A percentile compares a stretch with the other conserved stretches of the same genome.
Evolutionary conservation across 2,888 invertebrate species (phyloP).

Genomic region (Noctuana brunneofusca): DNA sequence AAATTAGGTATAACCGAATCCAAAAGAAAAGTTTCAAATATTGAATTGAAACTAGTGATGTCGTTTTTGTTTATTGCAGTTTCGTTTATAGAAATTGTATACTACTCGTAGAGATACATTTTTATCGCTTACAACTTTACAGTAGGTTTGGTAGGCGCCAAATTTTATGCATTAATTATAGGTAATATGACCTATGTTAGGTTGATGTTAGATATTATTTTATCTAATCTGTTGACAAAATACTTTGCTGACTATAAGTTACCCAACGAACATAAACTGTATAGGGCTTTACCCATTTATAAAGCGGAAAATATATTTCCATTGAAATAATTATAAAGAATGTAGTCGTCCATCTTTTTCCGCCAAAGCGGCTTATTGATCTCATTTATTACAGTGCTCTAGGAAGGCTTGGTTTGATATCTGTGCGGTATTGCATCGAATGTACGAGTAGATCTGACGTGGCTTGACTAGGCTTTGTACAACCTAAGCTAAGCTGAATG

Average conservation of each 20-base stretch:
- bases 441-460: slow-evolving; percentile 50
- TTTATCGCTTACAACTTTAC: too few species aligned
- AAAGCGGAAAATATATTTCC: neutral
- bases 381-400: slow-evolving; percentile 62
- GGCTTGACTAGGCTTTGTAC: slow-evolving; percentile 59
- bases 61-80: too few species aligned
- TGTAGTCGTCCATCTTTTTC: neutral
- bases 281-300: neutral
- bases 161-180: too few species aligned
- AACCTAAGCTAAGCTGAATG: slow-evolving; percentile 36
- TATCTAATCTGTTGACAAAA: too few species aligned
- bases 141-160: too few species aligned
- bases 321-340: neutral
- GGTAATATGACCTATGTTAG: too few species aligned
- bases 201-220: too few species aligned
- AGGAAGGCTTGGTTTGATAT: slow-evolving; percentile 69
- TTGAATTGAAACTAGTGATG: too few species aligned
- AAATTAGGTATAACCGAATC: too few species aligned
- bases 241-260: neutral
- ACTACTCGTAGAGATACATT: too few species aligned
- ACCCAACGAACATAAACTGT: neutral
- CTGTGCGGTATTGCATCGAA: slow-evolving; percentile 57
- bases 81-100: too few species aligned
- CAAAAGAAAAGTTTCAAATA: too few species aligned
- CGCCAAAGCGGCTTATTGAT: slow-evolving; percentile 42